These are phyloP conservation scores for Rhynchotus rufescens DNA, from an alignment of 2,797 vertebrate genomes.

Conservation along the genomic window DNA sequence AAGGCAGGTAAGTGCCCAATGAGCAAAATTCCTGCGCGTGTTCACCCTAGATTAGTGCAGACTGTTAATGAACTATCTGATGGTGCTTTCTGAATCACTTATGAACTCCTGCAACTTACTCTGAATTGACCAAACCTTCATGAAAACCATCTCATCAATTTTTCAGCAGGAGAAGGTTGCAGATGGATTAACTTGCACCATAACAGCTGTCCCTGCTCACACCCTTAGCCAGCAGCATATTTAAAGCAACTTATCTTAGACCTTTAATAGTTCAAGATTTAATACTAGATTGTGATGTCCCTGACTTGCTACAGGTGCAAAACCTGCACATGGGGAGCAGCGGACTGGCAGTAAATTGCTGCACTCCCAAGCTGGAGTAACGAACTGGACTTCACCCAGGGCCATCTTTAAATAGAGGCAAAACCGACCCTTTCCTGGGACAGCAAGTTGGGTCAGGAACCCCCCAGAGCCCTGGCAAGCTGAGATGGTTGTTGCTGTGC, in stretches of 20 bases:
- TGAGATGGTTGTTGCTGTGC: no score
- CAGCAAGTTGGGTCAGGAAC: not conserved
- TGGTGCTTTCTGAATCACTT: accelerated
- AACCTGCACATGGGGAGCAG: not conserved
- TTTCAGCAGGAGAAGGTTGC: not conserved
- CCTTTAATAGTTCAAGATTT: not conserved
- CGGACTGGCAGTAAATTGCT: not conserved
- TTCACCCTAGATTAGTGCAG: not conserved
- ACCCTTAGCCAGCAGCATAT: not conserved
- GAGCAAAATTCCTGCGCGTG: not conserved
- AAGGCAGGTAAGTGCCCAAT: not conserved
- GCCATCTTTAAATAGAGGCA: accelerated
- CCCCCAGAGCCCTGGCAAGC: not conserved
- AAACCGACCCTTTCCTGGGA: not conserved
- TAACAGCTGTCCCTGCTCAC: accelerated
- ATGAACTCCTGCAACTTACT: accelerated
- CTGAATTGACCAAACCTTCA: accelerated
- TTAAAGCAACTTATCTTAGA: not conserved
- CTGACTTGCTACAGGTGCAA: not conserved
- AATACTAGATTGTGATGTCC: not conserved
- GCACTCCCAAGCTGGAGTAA: accelerated
- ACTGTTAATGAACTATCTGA: accelerated
- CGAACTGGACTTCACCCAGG: not conserved
- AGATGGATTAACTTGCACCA: no score
- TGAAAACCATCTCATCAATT: accelerated